Evolutionary conservation across 2,888 invertebrate species (phyloP).

Genomic region (Mallateleia sp.): DNA sequence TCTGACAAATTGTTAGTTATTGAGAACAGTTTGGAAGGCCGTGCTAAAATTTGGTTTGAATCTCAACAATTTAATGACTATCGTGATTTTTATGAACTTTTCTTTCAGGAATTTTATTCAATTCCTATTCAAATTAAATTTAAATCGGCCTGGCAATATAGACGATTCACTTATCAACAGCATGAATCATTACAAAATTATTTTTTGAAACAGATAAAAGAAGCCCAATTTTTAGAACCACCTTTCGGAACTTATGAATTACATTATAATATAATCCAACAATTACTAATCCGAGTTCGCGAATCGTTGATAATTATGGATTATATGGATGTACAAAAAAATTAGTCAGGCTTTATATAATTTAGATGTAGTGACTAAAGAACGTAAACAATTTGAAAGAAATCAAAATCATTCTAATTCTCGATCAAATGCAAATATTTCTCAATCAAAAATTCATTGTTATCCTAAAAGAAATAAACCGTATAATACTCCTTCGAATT

Average conservation of each 20-base stretch:
- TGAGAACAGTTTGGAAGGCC: too few species aligned
- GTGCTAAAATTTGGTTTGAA: constrained; percentile 60
- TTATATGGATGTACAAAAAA: constrained; percentile 40
- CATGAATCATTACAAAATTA: constrained; percentile 40
- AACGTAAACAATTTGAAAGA: too few species aligned
- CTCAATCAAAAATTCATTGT: too few species aligned
- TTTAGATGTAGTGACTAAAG: constrained; percentile 48
- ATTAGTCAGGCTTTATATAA: constrained; percentile 58
- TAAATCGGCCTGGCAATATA: constrained; percentile 37
- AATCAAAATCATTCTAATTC: too few species aligned
- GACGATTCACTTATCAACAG: constrained; percentile 8
- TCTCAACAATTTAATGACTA: too few species aligned
- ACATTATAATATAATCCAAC: constrained; percentile 64
- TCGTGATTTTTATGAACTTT: too few species aligned
- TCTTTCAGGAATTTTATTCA: constrained; percentile 60
- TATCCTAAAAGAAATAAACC: too few species aligned
- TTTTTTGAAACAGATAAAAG: constrained; percentile 58
- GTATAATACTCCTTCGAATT: too few species aligned
- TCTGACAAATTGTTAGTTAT: too few species aligned
- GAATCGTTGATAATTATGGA: constrained; percentile 55
- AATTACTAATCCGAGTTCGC: constrained; percentile 56
- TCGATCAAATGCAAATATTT: too few species aligned
- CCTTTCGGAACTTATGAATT: constrained; percentile 49
- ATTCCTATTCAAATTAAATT: constrained; percentile 37
- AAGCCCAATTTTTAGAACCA: constrained; percentile 49